Base-by-base conservation (phyloP, 2,797 vertebrate species). In the Anas capensis region DNA sequence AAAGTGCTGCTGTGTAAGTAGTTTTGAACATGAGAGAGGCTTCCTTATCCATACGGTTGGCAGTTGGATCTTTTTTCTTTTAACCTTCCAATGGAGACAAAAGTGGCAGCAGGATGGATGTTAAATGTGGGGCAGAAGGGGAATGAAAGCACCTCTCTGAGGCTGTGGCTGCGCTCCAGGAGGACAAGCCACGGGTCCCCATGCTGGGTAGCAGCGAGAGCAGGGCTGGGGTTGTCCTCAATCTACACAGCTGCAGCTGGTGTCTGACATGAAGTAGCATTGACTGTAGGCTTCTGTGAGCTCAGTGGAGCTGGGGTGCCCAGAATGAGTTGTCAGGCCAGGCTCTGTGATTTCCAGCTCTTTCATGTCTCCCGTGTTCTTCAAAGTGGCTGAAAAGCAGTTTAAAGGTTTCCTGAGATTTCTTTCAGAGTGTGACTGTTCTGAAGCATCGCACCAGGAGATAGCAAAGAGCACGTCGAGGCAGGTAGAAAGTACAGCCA, bases 251-350 rank as follows among this genome's bases (percentile, higher is more conserved):
- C 65, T 60, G 49, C 53, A 51, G 38, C 58, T 12, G 42, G 29
- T 62, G 13, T 18, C 15, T 46, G 70, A 38, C 24, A 3, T 14
- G 18, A 56, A 61, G n/a, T 38, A 24, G 24, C 24, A 14, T 6
- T 18, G 57, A 8, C 51, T 49, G 7, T 3, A 48, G 40, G 18
- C 53, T 27, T 42, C 8, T n/a, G 7, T 2, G 26, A 49, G 57
- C 64, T 66, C 1, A 0, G 2, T 71, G 19, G 1, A 33, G 46
- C 40, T 56, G 40, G 27, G 2, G 2, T 54, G 26, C 48, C 34
- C 69, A 46, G 13, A 19, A 34, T 2, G 11, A 72, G 33, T 24
- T 21, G 27, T 56, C 61, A 66, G 34, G 46, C 16, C 26, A 61
- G 76, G 36, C 48, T 66, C 44, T 65, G 21, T 71, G 57, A 65